Evolutionary conservation across 2,797 vertebrate species (phyloP), one percentile per base, ranked within the genome.

Genomic region (Fistularia tabacaria): DNA sequence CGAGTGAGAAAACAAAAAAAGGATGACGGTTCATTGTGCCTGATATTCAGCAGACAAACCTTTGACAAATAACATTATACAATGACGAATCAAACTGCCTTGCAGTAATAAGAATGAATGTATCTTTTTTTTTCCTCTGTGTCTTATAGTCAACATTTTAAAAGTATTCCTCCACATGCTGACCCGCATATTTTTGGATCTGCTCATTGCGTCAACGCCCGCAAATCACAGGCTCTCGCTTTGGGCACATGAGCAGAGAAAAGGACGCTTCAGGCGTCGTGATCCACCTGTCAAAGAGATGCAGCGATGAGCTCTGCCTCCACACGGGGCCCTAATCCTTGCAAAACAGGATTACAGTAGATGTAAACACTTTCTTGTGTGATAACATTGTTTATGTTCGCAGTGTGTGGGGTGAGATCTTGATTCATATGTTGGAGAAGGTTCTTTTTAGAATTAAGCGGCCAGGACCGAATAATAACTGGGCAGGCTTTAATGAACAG

Each of bases 261-360:
- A 65, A 66, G 63, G 73, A 83, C 80, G 66, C 69, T 71, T 73
- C 70, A 64, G 71, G 62, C 67, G 5, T 25, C 25, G 51, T 66
- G 73, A 84, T 79, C 65, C 70, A 74, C 76, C 79, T 82, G 76
- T 84, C 76, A 82, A 69, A 71, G 59, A 64, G 63, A 81, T 61
- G 65, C 71, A 72, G 71, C 38, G 69, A 84, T 85, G 73, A 74
- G 57, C 77, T 73, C 64, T 75, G 74, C 73, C 74, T 72, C 76
- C 59, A 11, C 69, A 38, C 55, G 44, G 74, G 44, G 74, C 63
- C 54, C 65, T 83, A 80, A 79, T 80, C 74, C 73, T 67, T 59
- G 46, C 54, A 49, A 65, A 83, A 77, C 64, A 62, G 75, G 80
- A 87, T 85, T 82, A 81, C 36, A 43, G 68, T 14, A 7, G 53